Conservation (phyloP, 2,113 vertebrate species). For the Zosterops lateralis region DNA sequence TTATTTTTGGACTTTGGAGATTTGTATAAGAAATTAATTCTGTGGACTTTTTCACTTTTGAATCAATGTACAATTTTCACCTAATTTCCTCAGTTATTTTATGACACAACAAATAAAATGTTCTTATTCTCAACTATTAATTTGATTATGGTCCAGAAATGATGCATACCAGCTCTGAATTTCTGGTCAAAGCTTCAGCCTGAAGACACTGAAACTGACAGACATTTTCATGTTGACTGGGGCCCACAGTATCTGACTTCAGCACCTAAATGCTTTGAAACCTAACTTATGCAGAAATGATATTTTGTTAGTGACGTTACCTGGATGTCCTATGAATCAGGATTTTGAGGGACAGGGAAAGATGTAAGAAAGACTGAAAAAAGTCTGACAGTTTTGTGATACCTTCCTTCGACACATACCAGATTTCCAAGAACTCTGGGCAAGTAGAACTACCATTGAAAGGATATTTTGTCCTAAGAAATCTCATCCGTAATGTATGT, state of each 20-base stretch:
- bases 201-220: not conserved
- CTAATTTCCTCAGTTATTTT: not conserved
- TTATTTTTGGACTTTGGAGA: not conserved
- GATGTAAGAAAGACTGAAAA: not conserved
- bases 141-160: not conserved
- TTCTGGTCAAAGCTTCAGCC: not conserved
- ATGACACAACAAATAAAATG: not conserved
- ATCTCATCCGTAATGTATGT: not conserved
- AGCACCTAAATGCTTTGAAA: not conserved
- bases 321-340: not conserved
- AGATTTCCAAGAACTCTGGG: not conserved
- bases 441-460: not conserved
- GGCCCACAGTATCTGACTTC: not conserved
- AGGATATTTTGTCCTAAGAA: not conserved
- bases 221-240: not conserved
- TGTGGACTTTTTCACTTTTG: not conserved
- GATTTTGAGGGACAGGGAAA: not conserved
- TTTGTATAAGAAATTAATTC: not conserved
- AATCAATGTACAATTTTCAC: not conserved
- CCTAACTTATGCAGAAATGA: not conserved
- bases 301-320: not conserved
- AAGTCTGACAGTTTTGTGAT: not conserved
- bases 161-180: not conserved
- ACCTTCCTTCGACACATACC: fast-evolving
- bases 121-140: not conserved